These are phyloP conservation scores for Pseudoips prasinana DNA, from an alignment of 2,888 invertebrate genomes.

Conservation along the genomic window DNA sequence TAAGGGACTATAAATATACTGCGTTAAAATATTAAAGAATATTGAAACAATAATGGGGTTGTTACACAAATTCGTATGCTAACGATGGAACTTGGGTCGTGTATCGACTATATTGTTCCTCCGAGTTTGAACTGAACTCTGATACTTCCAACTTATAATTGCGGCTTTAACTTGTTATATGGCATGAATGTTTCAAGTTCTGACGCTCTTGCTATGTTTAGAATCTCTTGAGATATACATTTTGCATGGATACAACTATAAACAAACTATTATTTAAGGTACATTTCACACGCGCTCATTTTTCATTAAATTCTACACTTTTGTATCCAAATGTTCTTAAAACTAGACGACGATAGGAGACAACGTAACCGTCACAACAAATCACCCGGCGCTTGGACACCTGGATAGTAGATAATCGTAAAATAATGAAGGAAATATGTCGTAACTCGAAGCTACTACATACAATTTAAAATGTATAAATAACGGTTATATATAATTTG, in stretches of 20 bases:
- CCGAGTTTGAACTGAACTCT: slow-evolving; percentile 25
- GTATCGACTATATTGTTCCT: slow-evolving; percentile 30
- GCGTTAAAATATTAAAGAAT: slow-evolving; percentile 11
- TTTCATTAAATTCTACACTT: slow-evolving; percentile 37
- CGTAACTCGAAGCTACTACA: slow-evolving; percentile 42
- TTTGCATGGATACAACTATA: slow-evolving; percentile 30
- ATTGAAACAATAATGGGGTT: slow-evolving; percentile 7
- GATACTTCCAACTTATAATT: slow-evolving; percentile 36
- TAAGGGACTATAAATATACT: slow-evolving; percentile 4
- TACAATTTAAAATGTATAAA: slow-evolving; percentile 30
- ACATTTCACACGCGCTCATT: slow-evolving; percentile 55
- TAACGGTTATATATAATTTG: slow-evolving; percentile 56
- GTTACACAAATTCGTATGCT: slow-evolving; percentile 32
- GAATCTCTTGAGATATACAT: slow-evolving; percentile 16
- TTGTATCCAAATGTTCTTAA: slow-evolving; percentile 39
- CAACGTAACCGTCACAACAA: slow-evolving; percentile 38
- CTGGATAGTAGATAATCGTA: slow-evolving; percentile 15
- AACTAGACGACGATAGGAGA: slow-evolving; percentile 30
- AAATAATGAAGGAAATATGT: slow-evolving; percentile 22
- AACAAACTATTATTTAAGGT: slow-evolving; percentile 47
- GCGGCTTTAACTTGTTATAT: slow-evolving; percentile 37
- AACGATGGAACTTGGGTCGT: slow-evolving; percentile 38
- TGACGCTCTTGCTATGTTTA: slow-evolving; percentile 13
- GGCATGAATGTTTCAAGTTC: slow-evolving; percentile 34
- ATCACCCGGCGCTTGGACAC: slow-evolving; percentile 18